Percentiles rank a stretch among this genome's conserved stretches.
Evolutionary conservation across 1,140 invertebrate genomes (phyloP).

Genomic region (Drosophila subpulchrella): DNA sequence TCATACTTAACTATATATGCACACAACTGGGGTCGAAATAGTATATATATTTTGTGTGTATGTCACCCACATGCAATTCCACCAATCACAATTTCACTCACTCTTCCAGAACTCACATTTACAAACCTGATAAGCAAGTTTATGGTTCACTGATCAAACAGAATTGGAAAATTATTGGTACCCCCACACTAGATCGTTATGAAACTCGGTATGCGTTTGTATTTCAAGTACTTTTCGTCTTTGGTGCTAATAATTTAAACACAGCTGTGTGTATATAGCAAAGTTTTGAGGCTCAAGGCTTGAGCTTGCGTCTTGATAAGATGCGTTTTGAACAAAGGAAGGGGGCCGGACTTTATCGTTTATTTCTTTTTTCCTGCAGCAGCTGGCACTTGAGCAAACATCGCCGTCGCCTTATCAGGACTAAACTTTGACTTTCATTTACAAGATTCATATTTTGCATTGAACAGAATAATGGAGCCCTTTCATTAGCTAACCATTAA

Average conservation of each 20-base stretch:
- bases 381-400: slow-evolving; percentile 61
- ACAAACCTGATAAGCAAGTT: not conserved
- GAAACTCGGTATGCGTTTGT: not conserved
- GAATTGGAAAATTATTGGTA: not conserved
- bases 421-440: slow-evolving; percentile 71
- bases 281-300: slow-evolving; percentile 75
- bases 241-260: slow-evolving; percentile 4
- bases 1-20: slow-evolving; percentile 22
- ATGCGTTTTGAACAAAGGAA: slow-evolving; percentile 12
- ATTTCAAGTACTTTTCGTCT: slow-evolving; percentile 1
- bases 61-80: too few species aligned
- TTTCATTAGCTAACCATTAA: slow-evolving; percentile 54
- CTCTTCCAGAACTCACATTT: not conserved
- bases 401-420: slow-evolving; percentile 46
- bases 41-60: not conserved
- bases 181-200: not conserved
- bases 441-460: slow-evolving; percentile 31
- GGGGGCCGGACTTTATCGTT: slow-evolving; percentile 31
- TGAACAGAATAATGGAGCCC: slow-evolving; percentile 52
- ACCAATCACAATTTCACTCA: not conserved
- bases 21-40: slow-evolving; percentile 5
- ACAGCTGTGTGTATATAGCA: slow-evolving; percentile 33
- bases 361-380: slow-evolving; percentile 33
- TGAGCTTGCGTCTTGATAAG: slow-evolving; percentile 25
- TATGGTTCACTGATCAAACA: not conserved